A percentile compares a stretch with the other conserved stretches of the same genome.
Conservation (phyloP, 2,888 invertebrate species). For the Protula sp. region DNA sequence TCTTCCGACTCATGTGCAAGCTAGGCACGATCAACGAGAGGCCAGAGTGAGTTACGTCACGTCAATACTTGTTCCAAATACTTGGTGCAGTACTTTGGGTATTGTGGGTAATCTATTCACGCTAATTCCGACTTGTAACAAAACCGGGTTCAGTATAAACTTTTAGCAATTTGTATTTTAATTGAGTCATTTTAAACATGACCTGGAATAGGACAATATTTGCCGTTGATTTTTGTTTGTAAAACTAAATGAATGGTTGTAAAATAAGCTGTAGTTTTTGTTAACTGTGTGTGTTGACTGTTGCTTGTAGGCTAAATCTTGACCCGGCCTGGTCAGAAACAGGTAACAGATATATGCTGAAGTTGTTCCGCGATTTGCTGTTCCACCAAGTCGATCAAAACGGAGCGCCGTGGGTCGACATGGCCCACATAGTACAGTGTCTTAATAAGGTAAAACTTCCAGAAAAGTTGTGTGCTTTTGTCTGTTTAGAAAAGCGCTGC, state of each 20-base stretch:
- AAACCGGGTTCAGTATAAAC: background rate
- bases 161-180: background rate
- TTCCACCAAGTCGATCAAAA: conserved; percentile 86
- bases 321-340: conserved; percentile 96
- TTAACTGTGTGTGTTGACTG: too few species aligned
- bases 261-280: too few species aligned
- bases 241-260: too few species aligned
- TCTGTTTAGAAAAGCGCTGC: too few species aligned
- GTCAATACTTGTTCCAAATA: background rate
- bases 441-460: conserved; percentile 76
- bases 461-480: too few species aligned
- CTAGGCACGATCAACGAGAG: conserved; percentile 91
- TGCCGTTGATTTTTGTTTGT: too few species aligned
- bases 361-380: conserved; percentile 93
- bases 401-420: conserved; percentile 94
- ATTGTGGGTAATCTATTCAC: too few species aligned
- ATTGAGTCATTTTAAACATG: too few species aligned
- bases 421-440: conserved; percentile 88
- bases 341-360: conserved; percentile 95
- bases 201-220: too few species aligned
- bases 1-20: conserved; percentile 85
- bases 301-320: conserved; percentile 65
- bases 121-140: too few species aligned
- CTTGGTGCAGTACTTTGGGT: background rate
- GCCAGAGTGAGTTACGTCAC: conserved; percentile 81